A percentile compares a stretch with the other conserved stretches of the same genome.
phyloP scores from a whole-genome alignment of 2,797 vertebrate species.

The Eremophila alpestris region DNA sequence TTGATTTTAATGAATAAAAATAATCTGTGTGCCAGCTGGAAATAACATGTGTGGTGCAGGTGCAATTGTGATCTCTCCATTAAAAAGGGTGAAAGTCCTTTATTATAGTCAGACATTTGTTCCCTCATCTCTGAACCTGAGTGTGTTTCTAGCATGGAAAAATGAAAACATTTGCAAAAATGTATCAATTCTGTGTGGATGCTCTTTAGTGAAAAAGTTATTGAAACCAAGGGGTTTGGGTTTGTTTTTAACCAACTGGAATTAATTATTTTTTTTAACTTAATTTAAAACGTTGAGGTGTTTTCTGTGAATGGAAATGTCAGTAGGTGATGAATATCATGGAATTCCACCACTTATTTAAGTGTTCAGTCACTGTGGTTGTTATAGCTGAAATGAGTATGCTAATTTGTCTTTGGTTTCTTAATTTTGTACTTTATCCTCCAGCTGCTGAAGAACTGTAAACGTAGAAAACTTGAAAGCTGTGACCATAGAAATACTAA shows the following conservation, averaged over 20 bases:
- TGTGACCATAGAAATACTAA: slow-evolving; percentile 35
- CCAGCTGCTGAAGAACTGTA: neutral
- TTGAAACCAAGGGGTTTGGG: neutral
- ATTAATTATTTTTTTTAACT: neutral
- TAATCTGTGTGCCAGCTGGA: neutral
- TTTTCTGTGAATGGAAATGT: neutral
- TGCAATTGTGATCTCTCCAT: neutral
- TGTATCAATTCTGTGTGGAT: neutral
- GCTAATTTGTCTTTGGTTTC: slow-evolving; percentile 21
- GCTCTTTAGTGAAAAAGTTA: neutral
- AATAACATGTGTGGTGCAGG: accelerated
- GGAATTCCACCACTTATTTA: neutral
- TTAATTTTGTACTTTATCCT: slow-evolving; percentile 2
- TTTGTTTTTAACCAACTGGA: neutral
- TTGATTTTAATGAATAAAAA: neutral
- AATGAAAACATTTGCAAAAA: neutral
- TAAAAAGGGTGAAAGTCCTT: neutral
- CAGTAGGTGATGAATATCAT: neutral
- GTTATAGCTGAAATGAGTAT: neutral
- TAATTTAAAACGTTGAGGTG: neutral
- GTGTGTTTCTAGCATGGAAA: neutral
- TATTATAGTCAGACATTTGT: neutral
- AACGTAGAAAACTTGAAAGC: slow-evolving; percentile 20
- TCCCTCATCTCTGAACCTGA: neutral
- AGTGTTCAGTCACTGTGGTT: neutral